phyloP scores from a whole-genome alignment of 2,113 vertebrate genomes.

The Neotragus moschatus region DNA sequence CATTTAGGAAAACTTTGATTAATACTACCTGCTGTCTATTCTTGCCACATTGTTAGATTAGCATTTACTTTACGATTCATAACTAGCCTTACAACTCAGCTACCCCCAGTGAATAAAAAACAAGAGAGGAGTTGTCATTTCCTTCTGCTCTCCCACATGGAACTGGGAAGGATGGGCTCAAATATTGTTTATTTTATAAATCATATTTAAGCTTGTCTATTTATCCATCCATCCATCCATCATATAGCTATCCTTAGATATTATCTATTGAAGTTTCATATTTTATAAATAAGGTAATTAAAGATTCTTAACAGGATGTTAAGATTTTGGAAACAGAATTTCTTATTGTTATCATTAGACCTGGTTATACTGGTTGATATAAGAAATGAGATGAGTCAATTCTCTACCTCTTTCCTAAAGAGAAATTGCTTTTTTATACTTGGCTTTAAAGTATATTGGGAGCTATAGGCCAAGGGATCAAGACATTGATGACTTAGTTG shows the following conservation, averaged over 20 bases:
- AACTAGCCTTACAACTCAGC: neutral
- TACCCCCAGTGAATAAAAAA: neutral
- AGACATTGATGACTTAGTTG: neutral
- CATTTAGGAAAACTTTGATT: neutral
- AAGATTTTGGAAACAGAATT: constrained; percentile 6
- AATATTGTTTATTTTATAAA: neutral
- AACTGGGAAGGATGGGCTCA: neutral
- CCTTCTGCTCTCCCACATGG: neutral
- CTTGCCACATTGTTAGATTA: neutral
- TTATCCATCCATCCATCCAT: neutral
- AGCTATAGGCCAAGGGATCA: neutral
- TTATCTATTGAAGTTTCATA: neutral
- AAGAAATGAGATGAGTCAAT: neutral
- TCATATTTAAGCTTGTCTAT: neutral
- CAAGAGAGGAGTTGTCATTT: neutral
- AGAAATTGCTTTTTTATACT: neutral
- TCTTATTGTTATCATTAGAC: neutral
- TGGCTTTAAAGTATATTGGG: neutral
- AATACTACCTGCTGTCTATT: neutral
- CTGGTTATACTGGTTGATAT: neutral
- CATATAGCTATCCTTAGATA: neutral
- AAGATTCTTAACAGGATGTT: neutral
- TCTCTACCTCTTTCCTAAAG: neutral
- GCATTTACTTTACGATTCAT: neutral
- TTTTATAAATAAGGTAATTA: neutral